Base-by-base conservation (phyloP, 2,113 vertebrate genomes). In the Oceanodroma tethys region DNA sequence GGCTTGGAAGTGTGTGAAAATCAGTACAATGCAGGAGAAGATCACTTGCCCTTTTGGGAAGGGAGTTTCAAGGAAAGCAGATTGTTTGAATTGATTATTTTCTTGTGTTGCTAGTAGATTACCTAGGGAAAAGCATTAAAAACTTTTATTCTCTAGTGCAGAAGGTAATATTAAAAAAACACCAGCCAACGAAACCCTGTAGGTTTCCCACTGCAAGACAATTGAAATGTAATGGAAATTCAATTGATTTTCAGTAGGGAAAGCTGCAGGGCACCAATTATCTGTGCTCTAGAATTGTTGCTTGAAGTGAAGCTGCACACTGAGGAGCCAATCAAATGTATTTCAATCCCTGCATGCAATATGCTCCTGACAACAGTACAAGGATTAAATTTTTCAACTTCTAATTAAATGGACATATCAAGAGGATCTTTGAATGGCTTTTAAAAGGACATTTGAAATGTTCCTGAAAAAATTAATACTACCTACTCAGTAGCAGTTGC, bases 181-280 rank as follows among this genome's bases (percentile, higher is more conserved):
- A 80, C 78, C 72, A 95, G 74, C 86, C 73, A 88, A 60, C 0
- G 3, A 97, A 97, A 84, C 90, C 88, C 79, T 81, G 81, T 95
- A 94, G 96, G 81, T 96, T 96, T 97, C 86, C 75, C 76, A 90
- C 83, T 76, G 72, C 72, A 96, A 96, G 96, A 93, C 94, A 96
- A 97, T 96, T 96, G 96, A 97, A 97, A 96, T 11, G 11, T 97
- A 97, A 97, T 98, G 95, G 97, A 97, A 96, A 96, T 96, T 94
- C 96, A 96, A 98, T 97, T 97, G 97, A 97, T 97, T 97, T 97
- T 95, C 90, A 50, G 95, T 91, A 72, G 88, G 93, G 38, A 95
- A 81, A 96, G 86, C 96, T 96, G 94, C 96, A 97, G 96, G 96
- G 91, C 94, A 96, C 95, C 97, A 97, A 97, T 97, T 97, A 96